Evolutionary conservation across 2,113 vertebrate genomes (phyloP).

Genomic region (Piprites chloris): DNA sequence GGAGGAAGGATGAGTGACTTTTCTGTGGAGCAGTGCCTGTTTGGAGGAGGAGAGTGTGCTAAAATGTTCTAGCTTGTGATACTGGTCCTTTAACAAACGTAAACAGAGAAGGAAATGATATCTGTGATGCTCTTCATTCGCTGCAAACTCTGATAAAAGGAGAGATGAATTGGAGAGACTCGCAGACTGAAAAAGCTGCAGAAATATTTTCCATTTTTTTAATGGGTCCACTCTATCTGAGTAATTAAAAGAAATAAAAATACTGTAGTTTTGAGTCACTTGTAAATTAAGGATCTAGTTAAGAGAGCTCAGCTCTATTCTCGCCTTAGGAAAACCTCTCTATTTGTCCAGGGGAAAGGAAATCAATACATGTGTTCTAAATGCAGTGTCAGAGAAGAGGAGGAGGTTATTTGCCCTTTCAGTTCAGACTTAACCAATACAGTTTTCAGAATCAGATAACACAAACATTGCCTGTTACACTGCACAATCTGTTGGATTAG

Average conservation of each 20-base stretch:
- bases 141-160: not conserved
- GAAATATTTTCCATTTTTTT: slow-evolving; percentile 24
- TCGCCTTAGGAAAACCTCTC: not conserved
- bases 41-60: not conserved
- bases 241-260: not conserved
- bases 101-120: not conserved
- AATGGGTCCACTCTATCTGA: not conserved
- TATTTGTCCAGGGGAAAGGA: not conserved
- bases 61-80: not conserved
- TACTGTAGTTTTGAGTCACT: not conserved
- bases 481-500: not conserved
- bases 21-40: slow-evolving; percentile 14
- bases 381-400: not conserved
- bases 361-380: not conserved
- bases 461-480: not conserved
- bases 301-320: not conserved
- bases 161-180: not conserved
- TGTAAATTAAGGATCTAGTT: not conserved
- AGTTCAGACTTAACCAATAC: not conserved
- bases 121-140: slow-evolving; percentile 8
- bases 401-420: not conserved
- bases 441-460: not conserved
- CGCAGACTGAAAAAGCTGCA: not conserved
- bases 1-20: not conserved
- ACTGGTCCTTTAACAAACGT: not conserved